Conservation (phyloP, 2,797 vertebrate species). For the Sebastes steindachneri region DNA sequence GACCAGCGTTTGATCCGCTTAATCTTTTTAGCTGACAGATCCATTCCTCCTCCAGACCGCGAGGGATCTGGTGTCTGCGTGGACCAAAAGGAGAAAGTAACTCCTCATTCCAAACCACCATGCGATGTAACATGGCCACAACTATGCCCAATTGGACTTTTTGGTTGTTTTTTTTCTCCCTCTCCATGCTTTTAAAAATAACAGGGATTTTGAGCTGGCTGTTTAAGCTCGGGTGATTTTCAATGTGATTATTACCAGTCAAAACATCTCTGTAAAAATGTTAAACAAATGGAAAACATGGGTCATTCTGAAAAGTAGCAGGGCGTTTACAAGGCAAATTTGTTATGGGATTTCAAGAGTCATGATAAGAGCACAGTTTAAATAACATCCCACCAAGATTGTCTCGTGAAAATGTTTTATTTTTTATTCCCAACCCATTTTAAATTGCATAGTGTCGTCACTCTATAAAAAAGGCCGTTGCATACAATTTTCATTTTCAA, state of each 20-base stretch:
- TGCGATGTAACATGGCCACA: constrained; percentile 74
- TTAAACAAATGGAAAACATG: constrained; percentile 48
- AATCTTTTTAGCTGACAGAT: constrained; percentile 76
- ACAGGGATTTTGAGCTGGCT: constrained; percentile 44
- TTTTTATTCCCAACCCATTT: neutral
- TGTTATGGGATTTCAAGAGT: constrained; percentile 41
- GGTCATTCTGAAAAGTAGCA: constrained; percentile 6
- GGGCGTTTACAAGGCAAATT: constrained; percentile 35
- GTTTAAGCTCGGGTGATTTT: constrained; percentile 38
- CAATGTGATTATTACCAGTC: constrained; percentile 55
- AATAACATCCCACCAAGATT: constrained; percentile 17
- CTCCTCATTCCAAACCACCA: constrained; percentile 63
- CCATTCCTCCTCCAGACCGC: constrained; percentile 68
- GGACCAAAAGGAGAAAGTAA: constrained; percentile 64
- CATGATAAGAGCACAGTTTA: constrained; percentile 17
- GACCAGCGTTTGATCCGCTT: constrained; percentile 60
- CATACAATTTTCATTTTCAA: constrained; percentile 24
- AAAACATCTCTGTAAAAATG: constrained; percentile 42
- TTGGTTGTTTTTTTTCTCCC: constrained; percentile 9
- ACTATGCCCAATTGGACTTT: constrained; percentile 67
- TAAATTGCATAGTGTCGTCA: constrained; percentile 25
- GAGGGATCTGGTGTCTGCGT: constrained; percentile 67
- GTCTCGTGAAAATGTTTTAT: constrained; percentile 20
- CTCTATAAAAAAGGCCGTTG: constrained; percentile 37
- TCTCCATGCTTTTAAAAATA: constrained; percentile 68